These are phyloP conservation scores for Holotrichia oblita DNA, from an alignment of 1,140 invertebrate species.

Conservation along the genomic window DNA sequence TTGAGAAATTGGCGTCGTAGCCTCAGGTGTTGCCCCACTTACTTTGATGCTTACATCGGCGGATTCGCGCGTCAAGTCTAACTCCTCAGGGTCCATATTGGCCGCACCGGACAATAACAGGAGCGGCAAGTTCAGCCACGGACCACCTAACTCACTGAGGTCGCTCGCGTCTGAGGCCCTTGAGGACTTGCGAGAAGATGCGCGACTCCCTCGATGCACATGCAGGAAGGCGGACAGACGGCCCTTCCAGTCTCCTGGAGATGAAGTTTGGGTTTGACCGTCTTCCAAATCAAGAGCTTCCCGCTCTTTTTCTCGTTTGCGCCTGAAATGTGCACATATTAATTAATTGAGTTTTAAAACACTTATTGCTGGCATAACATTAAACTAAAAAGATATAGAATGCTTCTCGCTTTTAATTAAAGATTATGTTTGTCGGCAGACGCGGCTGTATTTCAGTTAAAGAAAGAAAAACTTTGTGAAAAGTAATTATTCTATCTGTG, in stretches of 20 bases:
- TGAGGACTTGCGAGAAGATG: constrained; percentile 84
- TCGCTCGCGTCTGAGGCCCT: constrained; percentile 84
- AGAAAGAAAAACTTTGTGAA: too few relatives aligned
- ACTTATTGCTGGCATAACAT: too few relatives aligned
- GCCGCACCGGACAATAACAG: constrained; percentile 79
- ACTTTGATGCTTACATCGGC: constrained; percentile 61
- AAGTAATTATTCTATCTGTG: too few relatives aligned
- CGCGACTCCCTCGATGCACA: constrained; percentile 81
- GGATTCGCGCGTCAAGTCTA: constrained; percentile 61
- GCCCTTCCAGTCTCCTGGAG: constrained; percentile 82
- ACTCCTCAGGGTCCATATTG: constrained; percentile 71
- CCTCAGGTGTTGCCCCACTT: constrained; percentile 61
- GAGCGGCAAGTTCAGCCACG: constrained; percentile 82
- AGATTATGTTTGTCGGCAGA: too few relatives aligned
- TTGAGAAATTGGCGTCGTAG: constrained; percentile 49
- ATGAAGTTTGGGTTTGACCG: constrained; percentile 84
- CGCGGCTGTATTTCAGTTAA: too few relatives aligned
- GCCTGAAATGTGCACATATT: constrained; percentile 62
- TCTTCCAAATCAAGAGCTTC: constrained; percentile 75
- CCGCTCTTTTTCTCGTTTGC: constrained; percentile 71
- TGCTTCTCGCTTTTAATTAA: too few relatives aligned
- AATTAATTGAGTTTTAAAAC: too few relatives aligned
- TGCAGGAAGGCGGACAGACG: constrained; percentile 82
- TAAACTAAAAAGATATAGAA: too few relatives aligned
- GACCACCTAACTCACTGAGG: constrained; percentile 79